Conservation (phyloP, 1,140 invertebrate genomes). For the Adoxophyes honmai region DNA sequence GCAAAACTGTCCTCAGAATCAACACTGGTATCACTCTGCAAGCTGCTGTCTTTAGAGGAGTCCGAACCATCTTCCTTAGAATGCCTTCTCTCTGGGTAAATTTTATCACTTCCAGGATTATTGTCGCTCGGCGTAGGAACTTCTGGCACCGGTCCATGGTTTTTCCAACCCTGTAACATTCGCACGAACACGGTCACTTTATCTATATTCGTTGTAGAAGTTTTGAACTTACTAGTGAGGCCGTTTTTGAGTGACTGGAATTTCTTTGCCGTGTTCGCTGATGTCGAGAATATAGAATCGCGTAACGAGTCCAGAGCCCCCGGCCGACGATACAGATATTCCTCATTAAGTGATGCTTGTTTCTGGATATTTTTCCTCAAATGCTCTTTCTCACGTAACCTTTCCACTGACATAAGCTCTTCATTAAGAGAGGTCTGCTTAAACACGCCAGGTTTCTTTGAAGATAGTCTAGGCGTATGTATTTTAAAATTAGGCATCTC, state of each 20-base stretch:
- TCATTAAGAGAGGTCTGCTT: slow-evolving; percentile 94
- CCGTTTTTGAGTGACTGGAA: slow-evolving; percentile 91
- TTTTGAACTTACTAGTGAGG: slow-evolving; percentile 87
- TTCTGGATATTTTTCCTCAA: slow-evolving; percentile 92
- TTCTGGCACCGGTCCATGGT: slow-evolving; percentile 72
- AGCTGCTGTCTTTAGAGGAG: slow-evolving; percentile 93
- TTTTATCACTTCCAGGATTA: slow-evolving; percentile 51
- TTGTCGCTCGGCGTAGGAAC: slow-evolving; percentile 67
- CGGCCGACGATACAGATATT: slow-evolving; percentile 85
- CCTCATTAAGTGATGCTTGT: slow-evolving; percentile 92
- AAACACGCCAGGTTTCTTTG: slow-evolving; percentile 80
- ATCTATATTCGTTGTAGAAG: slow-evolving; percentile 87
- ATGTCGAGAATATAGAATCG: slow-evolving; percentile 84
- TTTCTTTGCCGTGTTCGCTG: slow-evolving; percentile 84
- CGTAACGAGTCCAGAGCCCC: slow-evolving; percentile 84
- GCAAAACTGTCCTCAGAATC: slow-evolving; percentile 95
- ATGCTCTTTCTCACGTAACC: slow-evolving; percentile 88
- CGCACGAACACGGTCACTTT: slow-evolving; percentile 87
- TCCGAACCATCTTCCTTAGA: slow-evolving; percentile 89
- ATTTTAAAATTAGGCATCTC: slow-evolving; percentile 80
- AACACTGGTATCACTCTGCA: slow-evolving; percentile 94
- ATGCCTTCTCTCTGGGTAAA: slow-evolving; percentile 59
- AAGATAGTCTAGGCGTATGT: slow-evolving; percentile 60
- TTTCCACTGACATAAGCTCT: slow-evolving; percentile 90
- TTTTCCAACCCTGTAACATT: slow-evolving; percentile 87